phyloP scores from a whole-genome alignment of 1,140 invertebrate genomes.

The Drosophila nikananu region DNA sequence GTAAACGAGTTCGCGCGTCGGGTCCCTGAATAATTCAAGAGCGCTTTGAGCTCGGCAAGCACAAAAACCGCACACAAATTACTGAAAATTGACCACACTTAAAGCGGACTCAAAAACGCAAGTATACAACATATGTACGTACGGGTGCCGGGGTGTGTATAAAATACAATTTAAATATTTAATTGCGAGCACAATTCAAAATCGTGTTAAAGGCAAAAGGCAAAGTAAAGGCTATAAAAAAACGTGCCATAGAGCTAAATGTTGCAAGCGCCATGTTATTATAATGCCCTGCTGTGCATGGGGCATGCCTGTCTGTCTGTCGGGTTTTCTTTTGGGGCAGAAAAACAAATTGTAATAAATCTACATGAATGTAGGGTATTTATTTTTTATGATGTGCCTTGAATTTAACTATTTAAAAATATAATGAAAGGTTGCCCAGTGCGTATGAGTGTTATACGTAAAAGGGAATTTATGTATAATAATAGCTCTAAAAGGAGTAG shows the following conservation, averaged over 20 bases:
- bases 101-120: slow-evolving; percentile 38
- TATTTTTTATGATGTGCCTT: neutral
- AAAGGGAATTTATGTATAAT: neutral
- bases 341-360: neutral
- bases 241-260: slow-evolving; percentile 39
- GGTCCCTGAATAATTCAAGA: slow-evolving; percentile 68
- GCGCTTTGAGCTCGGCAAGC: slow-evolving; percentile 42
- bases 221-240: slow-evolving; percentile 58
- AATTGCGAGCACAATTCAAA: slow-evolving; percentile 67
- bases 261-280: slow-evolving; percentile 35
- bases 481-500: neutral
- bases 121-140: neutral
- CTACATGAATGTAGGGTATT: neutral
- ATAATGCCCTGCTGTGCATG: slow-evolving; percentile 17
- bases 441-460: neutral
- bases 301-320: neutral
- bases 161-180: slow-evolving; percentile 79
- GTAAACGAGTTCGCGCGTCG: slow-evolving; percentile 11
- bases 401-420: neutral
- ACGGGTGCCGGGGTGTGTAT: slow-evolving; percentile 10
- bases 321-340: neutral
- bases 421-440: neutral
- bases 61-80: slow-evolving; percentile 74
- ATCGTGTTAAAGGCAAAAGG: slow-evolving; percentile 49
- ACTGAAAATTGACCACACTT: slow-evolving; percentile 77